Evolutionary conservation across 2,797 vertebrate species (phyloP).

Genomic region (Sebastes hubbsi): DNA sequence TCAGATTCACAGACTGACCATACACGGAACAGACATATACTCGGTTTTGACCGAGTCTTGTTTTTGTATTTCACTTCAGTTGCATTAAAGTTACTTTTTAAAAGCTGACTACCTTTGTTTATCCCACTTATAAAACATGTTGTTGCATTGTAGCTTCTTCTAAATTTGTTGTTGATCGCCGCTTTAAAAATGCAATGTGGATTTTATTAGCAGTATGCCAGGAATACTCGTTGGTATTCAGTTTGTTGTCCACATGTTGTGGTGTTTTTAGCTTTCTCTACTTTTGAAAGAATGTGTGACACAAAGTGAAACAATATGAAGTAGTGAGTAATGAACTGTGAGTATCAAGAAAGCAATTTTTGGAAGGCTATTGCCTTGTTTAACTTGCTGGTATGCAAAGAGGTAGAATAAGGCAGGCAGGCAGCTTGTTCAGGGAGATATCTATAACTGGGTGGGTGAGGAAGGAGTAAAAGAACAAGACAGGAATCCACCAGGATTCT

Average conservation of each 20-base stretch:
- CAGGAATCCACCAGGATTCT: conserved; percentile 29
- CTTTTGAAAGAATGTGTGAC: background rate
- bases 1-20: too few species aligned
- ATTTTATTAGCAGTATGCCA: background rate
- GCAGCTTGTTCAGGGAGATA: conserved; percentile 3
- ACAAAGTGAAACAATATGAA: conserved; percentile 4
- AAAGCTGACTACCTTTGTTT: background rate
- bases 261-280: background rate
- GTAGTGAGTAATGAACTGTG: conserved; percentile 13
- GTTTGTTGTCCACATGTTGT: background rate
- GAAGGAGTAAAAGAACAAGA: conserved; percentile 26
- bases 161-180: background rate
- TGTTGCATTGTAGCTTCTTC: background rate
- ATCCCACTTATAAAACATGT: background rate
- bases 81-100: background rate
- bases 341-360: background rate
- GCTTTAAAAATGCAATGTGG: background rate
- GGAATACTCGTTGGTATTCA: background rate
- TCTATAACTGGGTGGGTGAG: background rate
- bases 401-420: background rate
- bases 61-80: background rate
- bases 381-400: background rate
- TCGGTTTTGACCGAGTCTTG: too few species aligned
- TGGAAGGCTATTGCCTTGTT: background rate
- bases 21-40: too few species aligned